Percentiles rank a stretch among this genome's conserved stretches.
Evolutionary conservation across 2,888 invertebrate genomes (phyloP).

Genomic region (Athetis lepigone): DNA sequence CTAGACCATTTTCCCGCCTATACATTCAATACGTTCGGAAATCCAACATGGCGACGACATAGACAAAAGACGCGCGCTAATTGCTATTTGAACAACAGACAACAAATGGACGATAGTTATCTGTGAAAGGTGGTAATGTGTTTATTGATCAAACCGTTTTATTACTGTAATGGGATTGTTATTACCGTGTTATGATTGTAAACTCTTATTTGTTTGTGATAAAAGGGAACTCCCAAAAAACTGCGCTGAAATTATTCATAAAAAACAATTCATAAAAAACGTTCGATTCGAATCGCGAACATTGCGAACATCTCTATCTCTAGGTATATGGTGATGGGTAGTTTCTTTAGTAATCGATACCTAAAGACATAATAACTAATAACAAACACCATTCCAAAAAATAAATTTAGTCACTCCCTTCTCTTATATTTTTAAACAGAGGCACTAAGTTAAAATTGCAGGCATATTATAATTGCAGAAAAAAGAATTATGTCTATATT

Average conservation of each 20-base stretch:
- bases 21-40: slow-evolving; percentile 26
- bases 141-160: slow-evolving; percentile 37
- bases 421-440: too few relatives aligned
- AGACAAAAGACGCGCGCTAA: slow-evolving; percentile 49
- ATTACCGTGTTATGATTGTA: slow-evolving; percentile 25
- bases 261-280: not conserved
- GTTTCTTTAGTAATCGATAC: too few relatives aligned
- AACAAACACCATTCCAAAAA: too few relatives aligned
- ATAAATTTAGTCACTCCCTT: too few relatives aligned
- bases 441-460: too few relatives aligned
- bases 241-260: slow-evolving; percentile 9
- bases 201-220: slow-evolving; percentile 17
- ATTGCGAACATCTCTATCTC: not conserved
- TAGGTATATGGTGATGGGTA: too few relatives aligned
- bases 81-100: slow-evolving; percentile 52
- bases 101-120: slow-evolving; percentile 45
- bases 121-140: slow-evolving; percentile 47
- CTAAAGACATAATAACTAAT: too few relatives aligned
- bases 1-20: slow-evolving; percentile 16
- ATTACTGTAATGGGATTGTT: slow-evolving; percentile 28
- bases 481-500: too few relatives aligned
- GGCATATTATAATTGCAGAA: too few relatives aligned
- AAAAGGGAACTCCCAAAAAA: slow-evolving; percentile 23
- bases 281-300: not conserved
- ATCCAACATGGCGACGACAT: slow-evolving; percentile 52